phyloP scores from a whole-genome alignment of 2,888 invertebrate species.

The Carabus problematicus region DNA sequence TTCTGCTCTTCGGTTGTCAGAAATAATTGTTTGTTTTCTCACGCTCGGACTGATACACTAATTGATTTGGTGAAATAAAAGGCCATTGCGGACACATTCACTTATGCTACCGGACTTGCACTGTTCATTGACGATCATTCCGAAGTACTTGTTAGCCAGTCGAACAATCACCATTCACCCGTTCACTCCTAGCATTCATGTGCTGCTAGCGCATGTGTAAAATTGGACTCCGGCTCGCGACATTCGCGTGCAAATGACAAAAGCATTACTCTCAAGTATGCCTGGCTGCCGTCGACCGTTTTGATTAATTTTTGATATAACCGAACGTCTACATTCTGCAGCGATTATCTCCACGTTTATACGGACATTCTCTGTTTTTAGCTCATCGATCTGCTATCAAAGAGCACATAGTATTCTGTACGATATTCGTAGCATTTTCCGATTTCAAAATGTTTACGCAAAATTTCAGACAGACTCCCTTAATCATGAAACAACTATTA shows the following conservation, averaged over 20 bases:
- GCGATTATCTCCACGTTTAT: too few relatives aligned
- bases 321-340: too few relatives aligned
- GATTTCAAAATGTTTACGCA: too few relatives aligned
- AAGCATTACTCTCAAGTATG: not conserved
- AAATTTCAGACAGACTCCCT: too few relatives aligned
- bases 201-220: constrained; percentile 28
- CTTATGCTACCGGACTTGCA: constrained; percentile 43
- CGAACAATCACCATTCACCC: not conserved
- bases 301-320: too few relatives aligned
- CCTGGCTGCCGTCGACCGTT: too few relatives aligned
- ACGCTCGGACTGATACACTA: constrained; percentile 59
- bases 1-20: constrained; percentile 23
- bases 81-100: constrained; percentile 56
- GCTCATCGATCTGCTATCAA: too few relatives aligned
- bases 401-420: too few relatives aligned
- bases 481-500: too few relatives aligned
- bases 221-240: constrained; percentile 32
- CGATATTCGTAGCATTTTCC: too few relatives aligned
- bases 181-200: constrained; percentile 6
- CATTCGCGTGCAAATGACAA: constrained; percentile 3
- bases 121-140: constrained; percentile 20
- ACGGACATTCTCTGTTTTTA: too few relatives aligned
- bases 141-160: constrained; percentile 33
- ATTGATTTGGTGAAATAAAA: constrained; percentile 60
- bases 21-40: constrained; percentile 62